Evolutionary conservation across 2,888 invertebrate genomes (phyloP).

Genomic region (Hydropsyche betteni): DNA sequence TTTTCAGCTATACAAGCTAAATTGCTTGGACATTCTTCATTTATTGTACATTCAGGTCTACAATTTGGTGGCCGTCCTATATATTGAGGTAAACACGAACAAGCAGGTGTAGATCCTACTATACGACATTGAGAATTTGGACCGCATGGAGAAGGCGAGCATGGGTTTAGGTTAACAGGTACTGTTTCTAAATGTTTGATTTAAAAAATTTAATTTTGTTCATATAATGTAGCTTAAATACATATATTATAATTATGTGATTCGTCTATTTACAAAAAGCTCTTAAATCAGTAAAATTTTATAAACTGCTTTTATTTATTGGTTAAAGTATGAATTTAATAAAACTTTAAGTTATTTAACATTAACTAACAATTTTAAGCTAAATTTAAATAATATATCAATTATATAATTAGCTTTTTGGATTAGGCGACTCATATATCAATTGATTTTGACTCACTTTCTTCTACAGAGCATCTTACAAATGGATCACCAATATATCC

Average conservation of each 20-base stretch:
- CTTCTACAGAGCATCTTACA: slow-evolving; percentile 73
- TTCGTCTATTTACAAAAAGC: slow-evolving; percentile 2
- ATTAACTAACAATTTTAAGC: not conserved
- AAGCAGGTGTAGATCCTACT: slow-evolving; percentile 79
- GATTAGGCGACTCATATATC: slow-evolving; percentile 33
- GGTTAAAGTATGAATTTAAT: too few relatives aligned
- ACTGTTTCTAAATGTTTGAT: slow-evolving; percentile 63
- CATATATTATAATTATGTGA: slow-evolving; percentile 23
- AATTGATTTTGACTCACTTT: slow-evolving; percentile 66
- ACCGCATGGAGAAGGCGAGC: slow-evolving; percentile 85
- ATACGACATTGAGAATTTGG: slow-evolving; percentile 84
- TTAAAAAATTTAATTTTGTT: slow-evolving; percentile 39
- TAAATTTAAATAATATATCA: slow-evolving; percentile 11
- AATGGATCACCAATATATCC: slow-evolving; percentile 85
- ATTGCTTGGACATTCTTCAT: slow-evolving; percentile 85
- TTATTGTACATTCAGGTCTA: slow-evolving; percentile 85
- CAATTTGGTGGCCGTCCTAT: slow-evolving; percentile 87
- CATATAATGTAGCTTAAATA: not conserved
- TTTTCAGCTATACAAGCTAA: slow-evolving; percentile 84
- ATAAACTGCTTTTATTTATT: too few relatives aligned
- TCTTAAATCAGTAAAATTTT: too few relatives aligned
- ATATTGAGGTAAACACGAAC: slow-evolving; percentile 81
- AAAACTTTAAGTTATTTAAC: too few relatives aligned
- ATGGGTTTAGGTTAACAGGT: slow-evolving; percentile 74
- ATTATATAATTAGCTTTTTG: slow-evolving; percentile 42